A percentile compares a stretch with the other conserved stretches of the same genome.
Conservation (phyloP, 2,113 vertebrate species). For the Chaetura pelagica region DNA sequence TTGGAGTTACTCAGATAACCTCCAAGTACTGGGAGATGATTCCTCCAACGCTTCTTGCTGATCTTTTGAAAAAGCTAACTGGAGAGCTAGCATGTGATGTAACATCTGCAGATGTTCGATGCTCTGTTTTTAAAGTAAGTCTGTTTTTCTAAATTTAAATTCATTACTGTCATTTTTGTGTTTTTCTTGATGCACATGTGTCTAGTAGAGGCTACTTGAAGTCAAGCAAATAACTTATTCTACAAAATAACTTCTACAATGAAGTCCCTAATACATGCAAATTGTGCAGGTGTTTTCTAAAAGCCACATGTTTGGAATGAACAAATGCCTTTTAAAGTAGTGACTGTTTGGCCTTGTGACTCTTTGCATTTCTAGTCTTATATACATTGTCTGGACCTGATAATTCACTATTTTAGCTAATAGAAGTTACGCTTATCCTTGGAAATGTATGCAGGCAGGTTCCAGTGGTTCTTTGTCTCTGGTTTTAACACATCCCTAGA, state of each 20-base stretch:
- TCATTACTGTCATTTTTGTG: neutral
- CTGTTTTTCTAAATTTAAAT: neutral
- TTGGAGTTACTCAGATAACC: constrained; percentile 90
- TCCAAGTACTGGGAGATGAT: constrained; percentile 94
- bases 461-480: neutral
- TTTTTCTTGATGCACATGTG: neutral
- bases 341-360: neutral
- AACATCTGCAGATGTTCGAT: constrained; percentile 90
- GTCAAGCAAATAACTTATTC: neutral
- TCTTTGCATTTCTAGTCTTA: neutral
- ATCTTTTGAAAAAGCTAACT: constrained; percentile 88
- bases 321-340: neutral
- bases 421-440: neutral
- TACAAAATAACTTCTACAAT: neutral
- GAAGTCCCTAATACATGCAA: neutral
- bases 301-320: neutral
- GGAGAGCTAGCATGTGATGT: constrained; percentile 82
- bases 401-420: neutral
- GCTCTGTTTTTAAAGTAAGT: constrained; percentile 91
- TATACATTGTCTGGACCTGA: neutral
- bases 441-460: neutral
- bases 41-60: constrained; percentile 84
- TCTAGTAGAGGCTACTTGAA: neutral
- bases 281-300: neutral
- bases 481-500: neutral